Evolutionary conservation across 2,797 vertebrate species (phyloP), one percentile per base, ranked within the genome.

Genomic region (Mycteria americana): DNA sequence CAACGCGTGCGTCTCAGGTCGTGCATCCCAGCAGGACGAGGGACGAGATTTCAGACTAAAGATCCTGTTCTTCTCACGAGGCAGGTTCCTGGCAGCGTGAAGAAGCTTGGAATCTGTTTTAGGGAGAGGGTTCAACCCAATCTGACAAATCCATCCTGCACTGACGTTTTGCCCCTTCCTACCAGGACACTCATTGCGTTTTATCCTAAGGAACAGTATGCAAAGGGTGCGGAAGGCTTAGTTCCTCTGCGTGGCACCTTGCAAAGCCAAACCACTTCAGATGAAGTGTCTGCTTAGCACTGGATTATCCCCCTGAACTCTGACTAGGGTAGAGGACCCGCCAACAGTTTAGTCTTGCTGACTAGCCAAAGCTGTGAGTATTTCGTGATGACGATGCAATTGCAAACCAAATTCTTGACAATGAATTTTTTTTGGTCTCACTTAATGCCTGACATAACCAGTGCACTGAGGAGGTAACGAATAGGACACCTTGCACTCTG

Each of bases 1-100:
- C 62, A 21, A 6, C 6, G 0, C 2, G 0, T 16, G 21, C 1
- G 0, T 11, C 46, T 25, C 30, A 0, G 65, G 45, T 35, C 0
- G 0, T 1, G 2, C 19, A 1, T 54, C 86, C 76, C 41, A 0
- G 70, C 46, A 16, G 85, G 85, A 76, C 3, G 6, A 64, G 70
- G 60, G 62, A 19, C 2, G 13, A 53, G 65, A 63, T 59, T 45
- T 68, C 68, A n/a, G 77, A 30, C n/a, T 21, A 8, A 39, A 74
- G 76, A 18, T 70, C 54, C 86, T 83, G 78, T 31, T 93, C 83
- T 88, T 59, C 74, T 91, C 82, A 15, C 2, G 3, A 56, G 85
- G 82, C 65, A 2, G 62, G 79, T 63, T 90, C 84, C 86, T 74
- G 79, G 88, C 73, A 43, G 81, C 2, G 24, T 31, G 88, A 81